Base-by-base conservation (phyloP, 2,113 vertebrate genomes). In the Anolis carolinensis region DNA sequence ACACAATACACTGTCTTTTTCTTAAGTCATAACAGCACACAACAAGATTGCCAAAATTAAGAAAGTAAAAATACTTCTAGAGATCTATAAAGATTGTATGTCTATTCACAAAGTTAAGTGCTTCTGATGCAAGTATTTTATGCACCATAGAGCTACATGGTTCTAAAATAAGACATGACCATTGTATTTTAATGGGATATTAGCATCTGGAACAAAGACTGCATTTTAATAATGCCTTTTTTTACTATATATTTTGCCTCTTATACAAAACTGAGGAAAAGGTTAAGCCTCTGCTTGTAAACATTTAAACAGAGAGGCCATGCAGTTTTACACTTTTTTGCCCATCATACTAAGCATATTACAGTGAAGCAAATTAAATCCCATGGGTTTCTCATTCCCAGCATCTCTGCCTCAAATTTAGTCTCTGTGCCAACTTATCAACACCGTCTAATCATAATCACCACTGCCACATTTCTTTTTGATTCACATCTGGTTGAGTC, bases 11-110 rank as follows among this genome's bases (percentile, higher is more conserved):
- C 62, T 88, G 5, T 2, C 1, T 39, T 68, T 23, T 50, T 55
- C 84, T 90, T 77, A 90, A 93, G 62, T 14, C 5, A 32, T 10
- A 89, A 1, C 5, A 76, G n/a, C 81, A 82, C 34, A 10, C 55
- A 88, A 82, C 52, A 81, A 65, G 36, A 65, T 48, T 81, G 55
- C 78, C 70, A 74, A 39, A 59, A 36, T 70, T 67, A 73, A 74
- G 48, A 81, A 92, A 87, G 52, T 1, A 80, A 87, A 87, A 3
- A 2, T 55, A 7, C 65, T 79, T 5, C 10, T 50, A 36, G n/a
- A 52, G 59, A 50, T 80, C 55, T 86, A 63, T 86, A 80, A 80
- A 86, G 77, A 86, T 10, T 59, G 68, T 63, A 36, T 55, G 72
- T 86, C 20, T 30, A n/a, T 86, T 80, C 71, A 65, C 70, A 73